Base-by-base conservation (phyloP, 2,888 invertebrate species). In the Dione vanillae region DNA sequence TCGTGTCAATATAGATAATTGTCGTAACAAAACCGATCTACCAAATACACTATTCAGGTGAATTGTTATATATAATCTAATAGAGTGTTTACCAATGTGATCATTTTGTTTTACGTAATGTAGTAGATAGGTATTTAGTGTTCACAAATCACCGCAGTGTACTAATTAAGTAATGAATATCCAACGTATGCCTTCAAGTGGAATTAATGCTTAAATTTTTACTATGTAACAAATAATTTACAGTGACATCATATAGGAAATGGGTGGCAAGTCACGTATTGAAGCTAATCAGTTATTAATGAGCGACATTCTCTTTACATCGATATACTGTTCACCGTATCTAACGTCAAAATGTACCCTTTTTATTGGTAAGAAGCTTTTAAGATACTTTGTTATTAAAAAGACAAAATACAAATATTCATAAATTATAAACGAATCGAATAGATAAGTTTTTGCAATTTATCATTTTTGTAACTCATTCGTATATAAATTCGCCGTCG, bases 241-340 rank as follows among this genome's bases (percentile, higher is more conserved):
- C 45, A 61, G 70, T 75, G 71, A 71, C 75, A 73, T 71, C 71
- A 75, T 65, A 58, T 71, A 70, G 69, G 71, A 71, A 73, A 69
- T 67, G 67, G 65, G 62, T 47, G 54, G 43, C 43, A 2, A 65
- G 43, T 66, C 72, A 69, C 72, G 66, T 54, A 49, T 58, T 35
- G 19, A 16, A 49, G 49, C 20, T 69, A 70, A 75, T 73, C 69
- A 49, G 71, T 70, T 73, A 70, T 75, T 75, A 75, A 75, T 75
- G 75, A 59, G 65, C 27, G 43, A 69, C 71, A 62, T 72, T 69
- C 69, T 64, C 68, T 47, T 65, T 52, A 68, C 58, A 59, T 35
- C 35, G 14, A 0, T 16, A 45, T 20, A 41, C 59, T 10, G 10
- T 40, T 27, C n/a, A 59, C 51, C 51, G 35, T 58, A n/a, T n/a